phyloP scores from a whole-genome alignment of 2,797 vertebrate species.

The Liparis tanakae region DNA sequence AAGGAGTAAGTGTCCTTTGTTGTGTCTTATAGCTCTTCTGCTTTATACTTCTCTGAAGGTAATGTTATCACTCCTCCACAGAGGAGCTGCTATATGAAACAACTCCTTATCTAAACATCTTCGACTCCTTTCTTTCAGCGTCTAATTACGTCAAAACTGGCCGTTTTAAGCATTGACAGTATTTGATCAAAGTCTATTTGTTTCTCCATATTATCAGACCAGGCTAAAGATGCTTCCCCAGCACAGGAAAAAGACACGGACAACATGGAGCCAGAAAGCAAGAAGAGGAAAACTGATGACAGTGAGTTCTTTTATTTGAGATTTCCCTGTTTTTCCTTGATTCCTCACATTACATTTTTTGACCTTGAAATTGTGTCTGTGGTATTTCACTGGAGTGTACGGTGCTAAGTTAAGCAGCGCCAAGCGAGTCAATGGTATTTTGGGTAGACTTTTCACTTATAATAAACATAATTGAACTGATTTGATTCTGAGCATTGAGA shows the following conservation, averaged over 20 bases:
- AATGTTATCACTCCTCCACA: neutral
- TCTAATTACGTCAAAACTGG: neutral
- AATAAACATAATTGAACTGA: neutral
- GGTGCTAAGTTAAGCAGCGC: neutral
- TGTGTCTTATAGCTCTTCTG: neutral
- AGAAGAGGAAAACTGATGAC: conserved; percentile 70
- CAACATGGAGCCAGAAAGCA: conserved; percentile 71
- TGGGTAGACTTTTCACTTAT: neutral
- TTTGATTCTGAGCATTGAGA: neutral
- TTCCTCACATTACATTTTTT: neutral
- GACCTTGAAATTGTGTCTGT: neutral
- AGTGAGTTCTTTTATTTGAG: conserved; percentile 37
- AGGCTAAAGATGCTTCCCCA: conserved; percentile 13
- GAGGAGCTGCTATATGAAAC: neutral
- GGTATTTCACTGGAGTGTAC: neutral
- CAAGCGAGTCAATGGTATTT: neutral
- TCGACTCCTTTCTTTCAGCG: neutral
- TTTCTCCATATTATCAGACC: conserved; percentile 43
- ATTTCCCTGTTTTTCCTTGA: neutral
- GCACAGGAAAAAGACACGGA: conserved; percentile 30
- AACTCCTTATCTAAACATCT: neutral
- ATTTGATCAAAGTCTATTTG: conserved; percentile 9
- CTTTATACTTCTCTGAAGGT: neutral
- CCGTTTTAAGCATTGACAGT: neutral
- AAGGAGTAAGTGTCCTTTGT: neutral